Percentiles rank a stretch among this genome's conserved stretches.
phyloP scores from a whole-genome alignment of 2,888 invertebrate genomes.

The Eilema caniola region DNA sequence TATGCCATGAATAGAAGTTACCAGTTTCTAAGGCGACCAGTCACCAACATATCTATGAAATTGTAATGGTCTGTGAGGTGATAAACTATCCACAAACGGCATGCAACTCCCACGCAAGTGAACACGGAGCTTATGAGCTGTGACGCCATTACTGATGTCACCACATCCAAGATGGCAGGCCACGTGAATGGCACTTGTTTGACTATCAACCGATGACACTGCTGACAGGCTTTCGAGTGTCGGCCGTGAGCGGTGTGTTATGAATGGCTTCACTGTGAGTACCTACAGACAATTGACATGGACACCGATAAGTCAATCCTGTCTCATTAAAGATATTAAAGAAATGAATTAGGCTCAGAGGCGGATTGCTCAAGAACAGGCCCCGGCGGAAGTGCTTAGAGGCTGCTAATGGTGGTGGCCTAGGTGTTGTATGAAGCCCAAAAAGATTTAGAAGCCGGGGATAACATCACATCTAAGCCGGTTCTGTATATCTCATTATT shows the following conservation, averaged over 20 bases:
- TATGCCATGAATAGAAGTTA: not conserved
- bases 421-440: no score
- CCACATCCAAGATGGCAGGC: constrained; percentile 14
- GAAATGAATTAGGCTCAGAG: no score
- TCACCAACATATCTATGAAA: constrained; percentile 1
- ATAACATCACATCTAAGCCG: no score
- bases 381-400: no score
- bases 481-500: no score
- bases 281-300: not conserved
- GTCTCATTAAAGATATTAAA: no score
- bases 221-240: constrained; percentile 7
- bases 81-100: not conserved
- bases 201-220: constrained; percentile 7
- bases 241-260: not conserved
- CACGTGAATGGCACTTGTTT: constrained; percentile 17
- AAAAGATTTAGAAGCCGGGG: no score
- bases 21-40: not conserved
- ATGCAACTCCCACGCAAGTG: not conserved
- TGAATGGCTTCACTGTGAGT: not conserved
- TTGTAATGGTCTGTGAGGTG: constrained; percentile 3
- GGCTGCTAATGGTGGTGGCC: no score
- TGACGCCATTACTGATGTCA: constrained; percentile 11
- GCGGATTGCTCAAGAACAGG: no score
- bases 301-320: not conserved
- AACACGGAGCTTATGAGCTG: constrained; percentile 11